phyloP scores from a whole-genome alignment of 2,797 vertebrate genomes.

The Hirundo rustica region DNA sequence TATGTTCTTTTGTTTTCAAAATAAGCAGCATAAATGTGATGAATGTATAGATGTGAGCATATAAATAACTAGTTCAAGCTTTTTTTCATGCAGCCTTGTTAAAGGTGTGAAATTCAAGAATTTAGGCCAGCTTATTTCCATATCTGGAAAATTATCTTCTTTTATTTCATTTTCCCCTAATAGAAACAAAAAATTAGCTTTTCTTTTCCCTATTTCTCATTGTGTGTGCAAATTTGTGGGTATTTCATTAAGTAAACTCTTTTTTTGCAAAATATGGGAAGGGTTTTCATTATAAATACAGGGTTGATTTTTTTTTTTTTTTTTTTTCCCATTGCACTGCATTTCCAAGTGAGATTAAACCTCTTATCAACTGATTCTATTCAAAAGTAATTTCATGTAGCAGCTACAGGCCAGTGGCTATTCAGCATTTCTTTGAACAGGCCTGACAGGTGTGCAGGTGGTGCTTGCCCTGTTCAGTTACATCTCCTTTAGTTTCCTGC shows the following conservation, averaged over 20 bases:
- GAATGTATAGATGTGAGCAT: background rate
- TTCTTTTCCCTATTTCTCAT: background rate
- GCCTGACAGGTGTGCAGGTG: background rate
- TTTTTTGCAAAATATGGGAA: background rate
- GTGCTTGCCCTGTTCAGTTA: background rate
- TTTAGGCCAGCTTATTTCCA: background rate
- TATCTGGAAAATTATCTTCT: background rate
- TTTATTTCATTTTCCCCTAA: background rate
- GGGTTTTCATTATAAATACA: background rate
- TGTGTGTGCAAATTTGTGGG: accelerated
- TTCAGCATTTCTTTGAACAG: background rate
- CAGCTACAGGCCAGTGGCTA: background rate
- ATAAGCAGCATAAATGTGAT: background rate
- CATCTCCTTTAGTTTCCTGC: background rate
- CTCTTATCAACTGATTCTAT: background rate
- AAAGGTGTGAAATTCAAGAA: background rate
- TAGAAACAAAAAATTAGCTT: accelerated
- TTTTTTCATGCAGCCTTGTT: background rate
- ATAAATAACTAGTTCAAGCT: background rate
- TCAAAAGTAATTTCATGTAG: background rate
- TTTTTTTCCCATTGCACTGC: background rate
- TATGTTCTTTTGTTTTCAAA: background rate
- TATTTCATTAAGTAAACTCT: background rate
- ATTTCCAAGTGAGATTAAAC: background rate
- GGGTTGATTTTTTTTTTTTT: background rate